Percentiles rank a stretch among this genome's conserved stretches.
These are phyloP conservation scores for Drosophila persimilis DNA, from an alignment of 1,140 invertebrate species.

Conservation along the genomic window DNA sequence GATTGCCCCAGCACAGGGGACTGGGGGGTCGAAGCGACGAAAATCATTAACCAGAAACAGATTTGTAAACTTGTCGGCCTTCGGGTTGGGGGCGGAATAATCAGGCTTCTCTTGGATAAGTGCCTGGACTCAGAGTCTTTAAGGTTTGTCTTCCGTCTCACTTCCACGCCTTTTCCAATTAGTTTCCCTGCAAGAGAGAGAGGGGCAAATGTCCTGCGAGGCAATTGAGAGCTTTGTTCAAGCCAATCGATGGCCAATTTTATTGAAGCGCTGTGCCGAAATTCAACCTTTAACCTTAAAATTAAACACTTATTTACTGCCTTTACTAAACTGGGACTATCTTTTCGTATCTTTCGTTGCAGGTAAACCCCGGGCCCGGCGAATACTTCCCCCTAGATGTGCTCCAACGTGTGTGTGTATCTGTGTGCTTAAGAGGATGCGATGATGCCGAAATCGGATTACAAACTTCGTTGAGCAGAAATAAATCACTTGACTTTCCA, in stretches of 20 bases:
- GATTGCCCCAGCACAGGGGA: conserved; percentile 29
- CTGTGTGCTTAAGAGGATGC: neutral
- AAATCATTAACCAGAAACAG: conserved; percentile 43
- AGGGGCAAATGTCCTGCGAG: neutral
- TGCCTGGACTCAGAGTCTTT: neutral
- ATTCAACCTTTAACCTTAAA: neutral
- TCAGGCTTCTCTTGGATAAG: neutral
- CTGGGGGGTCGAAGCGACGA: conserved; percentile 20
- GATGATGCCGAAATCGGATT: conserved; percentile 48
- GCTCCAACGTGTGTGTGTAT: too few relatives aligned
- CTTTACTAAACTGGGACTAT: conserved; percentile 30
- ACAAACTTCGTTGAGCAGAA: conserved; percentile 65
- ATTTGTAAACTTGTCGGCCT: conserved; percentile 14
- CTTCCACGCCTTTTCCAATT: neutral
- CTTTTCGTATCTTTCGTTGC: conserved; percentile 44
- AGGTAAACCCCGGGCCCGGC: conserved; percentile 21
- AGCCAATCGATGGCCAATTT: conserved; percentile 32
- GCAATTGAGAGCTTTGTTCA: conserved; percentile 21
- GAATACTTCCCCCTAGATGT: too few relatives aligned
- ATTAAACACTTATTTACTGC: conserved; percentile 12
- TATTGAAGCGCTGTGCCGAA: neutral
- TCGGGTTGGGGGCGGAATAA: too few relatives aligned
- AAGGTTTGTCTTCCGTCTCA: neutral
- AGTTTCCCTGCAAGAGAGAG: neutral
- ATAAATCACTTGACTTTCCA: conserved; percentile 68